Percentiles rank a stretch among this genome's conserved stretches.
Conservation (phyloP, 2,797 vertebrate species). For the Muraenolepis orangiensis region DNA sequence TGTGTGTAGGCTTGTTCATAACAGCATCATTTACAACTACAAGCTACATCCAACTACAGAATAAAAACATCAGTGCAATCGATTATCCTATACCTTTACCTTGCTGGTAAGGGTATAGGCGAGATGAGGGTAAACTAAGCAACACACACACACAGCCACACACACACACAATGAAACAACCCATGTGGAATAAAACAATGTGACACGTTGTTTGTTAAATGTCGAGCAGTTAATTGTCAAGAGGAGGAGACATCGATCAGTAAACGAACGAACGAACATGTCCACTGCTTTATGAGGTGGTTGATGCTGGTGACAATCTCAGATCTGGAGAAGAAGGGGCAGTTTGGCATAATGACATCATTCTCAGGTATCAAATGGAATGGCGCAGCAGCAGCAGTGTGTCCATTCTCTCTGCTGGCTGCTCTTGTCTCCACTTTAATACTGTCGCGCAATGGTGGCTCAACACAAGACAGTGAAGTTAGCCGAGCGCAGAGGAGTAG, state of each 20-base stretch:
- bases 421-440: slow-evolving; percentile 28
- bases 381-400: slow-evolving; percentile 67
- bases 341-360: slow-evolving; percentile 76
- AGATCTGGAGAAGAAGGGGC: slow-evolving; percentile 3
- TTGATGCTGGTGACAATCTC: background rate
- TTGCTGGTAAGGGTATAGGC: background rate
- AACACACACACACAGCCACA: too few relatives aligned
- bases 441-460: slow-evolving; percentile 39
- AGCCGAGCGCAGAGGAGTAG: slow-evolving; percentile 18
- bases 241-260: background rate
- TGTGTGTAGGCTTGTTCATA: background rate
- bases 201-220: background rate
- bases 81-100: background rate
- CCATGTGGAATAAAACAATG: background rate
- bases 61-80: background rate
- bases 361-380: slow-evolving; percentile 70
- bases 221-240: background rate
- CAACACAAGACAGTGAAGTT: slow-evolving; percentile 26
- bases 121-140: background rate
- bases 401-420: slow-evolving; percentile 45
- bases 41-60: background rate
- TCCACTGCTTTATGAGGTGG: background rate
- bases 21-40: background rate
- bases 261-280: background rate
- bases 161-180: background rate